Evolutionary conservation across 2,113 vertebrate species (phyloP).

Genomic region (Anolis carolinensis): DNA sequence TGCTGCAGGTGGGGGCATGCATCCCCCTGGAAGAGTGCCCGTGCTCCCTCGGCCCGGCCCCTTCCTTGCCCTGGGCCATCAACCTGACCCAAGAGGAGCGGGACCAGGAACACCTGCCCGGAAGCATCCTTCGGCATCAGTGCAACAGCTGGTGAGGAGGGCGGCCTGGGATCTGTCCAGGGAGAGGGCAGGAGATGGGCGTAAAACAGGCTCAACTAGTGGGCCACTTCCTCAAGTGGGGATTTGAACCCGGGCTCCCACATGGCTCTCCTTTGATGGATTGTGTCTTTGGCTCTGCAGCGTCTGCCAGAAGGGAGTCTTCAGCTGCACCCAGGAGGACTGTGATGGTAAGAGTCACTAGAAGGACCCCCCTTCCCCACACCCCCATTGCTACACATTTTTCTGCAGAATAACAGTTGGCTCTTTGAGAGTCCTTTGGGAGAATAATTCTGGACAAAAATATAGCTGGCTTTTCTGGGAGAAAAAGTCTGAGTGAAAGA

Average conservation of each 20-base stretch:
- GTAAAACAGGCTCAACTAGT: no score
- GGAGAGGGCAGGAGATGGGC: no score
- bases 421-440: no score
- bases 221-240: background rate
- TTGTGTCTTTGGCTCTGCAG: slow-evolving; percentile 55
- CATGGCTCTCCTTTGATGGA: background rate
- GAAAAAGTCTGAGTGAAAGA: no score
- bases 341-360: slow-evolving; percentile 79
- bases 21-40: slow-evolving; percentile 72
- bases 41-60: slow-evolving; percentile 67
- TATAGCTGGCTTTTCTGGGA: no score
- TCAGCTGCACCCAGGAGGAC: slow-evolving; percentile 76
- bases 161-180: no score
- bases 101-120: slow-evolving; percentile 67
- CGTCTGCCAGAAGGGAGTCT: slow-evolving; percentile 76
- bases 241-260: no score
- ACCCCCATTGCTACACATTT: background rate
- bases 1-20: slow-evolving; percentile 76
- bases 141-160: slow-evolving; percentile 84
- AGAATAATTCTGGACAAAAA: no score
- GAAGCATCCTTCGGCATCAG: slow-evolving; percentile 69
- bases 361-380: no score
- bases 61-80: slow-evolving; percentile 55
- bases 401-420: no score
- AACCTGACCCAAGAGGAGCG: slow-evolving; percentile 67